Conservation (phyloP, 2,888 invertebrate genomes). For the Cheilosia variabilis region DNA sequence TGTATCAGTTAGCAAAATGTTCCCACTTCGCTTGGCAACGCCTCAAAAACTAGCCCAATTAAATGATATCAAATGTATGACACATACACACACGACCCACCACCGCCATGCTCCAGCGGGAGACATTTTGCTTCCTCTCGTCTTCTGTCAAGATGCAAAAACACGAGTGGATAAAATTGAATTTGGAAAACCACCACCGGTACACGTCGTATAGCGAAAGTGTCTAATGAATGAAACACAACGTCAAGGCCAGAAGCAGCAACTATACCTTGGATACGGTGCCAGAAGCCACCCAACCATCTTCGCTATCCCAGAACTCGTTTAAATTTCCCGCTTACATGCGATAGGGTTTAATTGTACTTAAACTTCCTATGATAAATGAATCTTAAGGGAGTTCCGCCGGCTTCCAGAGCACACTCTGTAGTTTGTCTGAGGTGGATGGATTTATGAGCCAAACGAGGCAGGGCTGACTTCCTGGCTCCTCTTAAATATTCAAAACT, state of each 20-base stretch:
- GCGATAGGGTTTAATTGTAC: slow-evolving; percentile 62
- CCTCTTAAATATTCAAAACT: slow-evolving; percentile 65
- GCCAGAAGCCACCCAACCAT: slow-evolving; percentile 15
- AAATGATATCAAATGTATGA: slow-evolving; percentile 9
- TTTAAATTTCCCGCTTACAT: slow-evolving; percentile 65
- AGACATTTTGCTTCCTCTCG: not conserved
- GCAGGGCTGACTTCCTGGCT: slow-evolving; percentile 52
- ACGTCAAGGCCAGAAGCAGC: slow-evolving; percentile 4
- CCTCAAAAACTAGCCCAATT: not conserved
- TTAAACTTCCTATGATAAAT: slow-evolving; percentile 72
- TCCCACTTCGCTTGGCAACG: not conserved
- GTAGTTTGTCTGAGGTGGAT: slow-evolving; percentile 57
- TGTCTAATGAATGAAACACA: slow-evolving; percentile 27
- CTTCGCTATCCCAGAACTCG: slow-evolving; percentile 44
- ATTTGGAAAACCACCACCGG: slow-evolving; percentile 4
- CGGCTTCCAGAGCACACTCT: not conserved
- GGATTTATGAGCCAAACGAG: slow-evolving; percentile 66
- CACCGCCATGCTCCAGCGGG: not conserved
- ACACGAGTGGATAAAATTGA: slow-evolving; percentile 12
- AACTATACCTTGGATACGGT: not conserved
- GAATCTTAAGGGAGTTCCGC: slow-evolving; percentile 65
- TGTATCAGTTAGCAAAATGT: too few species aligned
- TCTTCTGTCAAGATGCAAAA: not conserved
- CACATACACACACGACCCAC: not conserved
- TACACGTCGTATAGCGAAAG: slow-evolving; percentile 9